A percentile compares a stretch with the other conserved stretches of the same genome.
Conservation (phyloP, 2,888 invertebrate genomes). For the Tachina grossa region DNA sequence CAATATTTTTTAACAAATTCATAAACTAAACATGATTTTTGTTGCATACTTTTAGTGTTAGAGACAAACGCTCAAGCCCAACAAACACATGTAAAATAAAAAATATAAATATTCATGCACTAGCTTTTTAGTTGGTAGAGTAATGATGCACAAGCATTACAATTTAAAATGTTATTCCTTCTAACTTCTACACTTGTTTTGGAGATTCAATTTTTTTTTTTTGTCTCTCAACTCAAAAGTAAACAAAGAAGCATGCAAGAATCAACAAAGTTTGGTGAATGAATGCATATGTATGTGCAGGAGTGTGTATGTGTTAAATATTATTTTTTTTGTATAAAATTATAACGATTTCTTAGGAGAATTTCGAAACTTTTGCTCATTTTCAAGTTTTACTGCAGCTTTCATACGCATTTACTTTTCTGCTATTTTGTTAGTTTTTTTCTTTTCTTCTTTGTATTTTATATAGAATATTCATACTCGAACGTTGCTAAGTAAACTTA, state of each 20-base stretch:
- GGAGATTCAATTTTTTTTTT: neutral
- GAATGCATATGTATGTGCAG: neutral
- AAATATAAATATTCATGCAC: constrained; percentile 15
- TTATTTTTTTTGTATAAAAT: constrained; percentile 32
- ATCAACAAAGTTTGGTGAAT: neutral
- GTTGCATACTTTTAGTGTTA: constrained; percentile 6
- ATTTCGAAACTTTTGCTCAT: constrained; percentile 58
- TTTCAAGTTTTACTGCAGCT: constrained; percentile 48
- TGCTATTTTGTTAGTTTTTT: neutral
- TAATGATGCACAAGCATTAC: neutral
- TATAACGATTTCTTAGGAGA: constrained; percentile 65
- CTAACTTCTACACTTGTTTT: neutral
- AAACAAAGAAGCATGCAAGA: constrained; percentile 14
- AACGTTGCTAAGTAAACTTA: constrained; percentile 59
- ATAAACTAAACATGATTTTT: constrained; percentile 47
- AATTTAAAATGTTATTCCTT: constrained; percentile 18
- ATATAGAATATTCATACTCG: constrained; percentile 40
- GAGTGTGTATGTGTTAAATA: neutral
- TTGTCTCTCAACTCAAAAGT: neutral
- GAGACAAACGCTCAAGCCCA: neutral
- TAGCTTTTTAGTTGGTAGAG: constrained; percentile 36
- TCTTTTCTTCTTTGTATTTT: neutral
- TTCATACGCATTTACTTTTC: constrained; percentile 54
- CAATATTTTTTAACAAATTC: constrained; percentile 44
- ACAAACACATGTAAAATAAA: neutral